Evolutionary conservation across 1,140 invertebrate species (phyloP).

Genomic region (Fopius arisanus): DNA sequence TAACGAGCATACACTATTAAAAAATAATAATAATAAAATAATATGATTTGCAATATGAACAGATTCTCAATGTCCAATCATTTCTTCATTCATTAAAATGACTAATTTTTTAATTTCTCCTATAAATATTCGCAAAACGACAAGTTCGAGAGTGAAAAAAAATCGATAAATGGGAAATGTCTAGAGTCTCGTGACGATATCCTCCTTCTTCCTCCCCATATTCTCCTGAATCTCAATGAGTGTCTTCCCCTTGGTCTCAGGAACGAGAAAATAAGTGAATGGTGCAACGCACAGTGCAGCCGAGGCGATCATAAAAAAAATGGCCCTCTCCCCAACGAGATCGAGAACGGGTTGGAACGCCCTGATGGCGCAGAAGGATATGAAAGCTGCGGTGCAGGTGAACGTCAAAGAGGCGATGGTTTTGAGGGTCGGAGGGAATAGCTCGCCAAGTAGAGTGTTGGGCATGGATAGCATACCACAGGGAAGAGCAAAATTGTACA

Average conservation of each 20-base stretch:
- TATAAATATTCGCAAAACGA: not conserved
- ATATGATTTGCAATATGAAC: too few relatives aligned
- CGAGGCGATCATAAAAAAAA: slow-evolving; percentile 68
- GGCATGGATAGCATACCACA: slow-evolving; percentile 56
- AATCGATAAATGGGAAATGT: not conserved
- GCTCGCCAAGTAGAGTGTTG: slow-evolving; percentile 55
- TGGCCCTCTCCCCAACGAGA: slow-evolving; percentile 48
- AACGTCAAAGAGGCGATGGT: slow-evolving; percentile 63
- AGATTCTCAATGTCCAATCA: too few relatives aligned
- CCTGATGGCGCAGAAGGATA: slow-evolving; percentile 69
- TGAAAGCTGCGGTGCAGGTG: slow-evolving; percentile 59
- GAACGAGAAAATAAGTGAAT: slow-evolving; percentile 66
- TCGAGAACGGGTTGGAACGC: slow-evolving; percentile 64
- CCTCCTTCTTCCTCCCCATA: slow-evolving; percentile 24
- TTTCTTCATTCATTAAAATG: too few relatives aligned
- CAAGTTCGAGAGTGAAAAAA: not conserved
- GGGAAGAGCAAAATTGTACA: slow-evolving; percentile 48
- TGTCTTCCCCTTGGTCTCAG: slow-evolving; percentile 72
- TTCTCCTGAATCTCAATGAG: slow-evolving; percentile 68
- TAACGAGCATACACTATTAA: too few relatives aligned
- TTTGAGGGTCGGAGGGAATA: slow-evolving; percentile 58
- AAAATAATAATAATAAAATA: too few relatives aligned
- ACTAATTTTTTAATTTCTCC: not conserved
- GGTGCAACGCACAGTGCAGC: slow-evolving; percentile 63
- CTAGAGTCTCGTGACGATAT: not conserved